Evolutionary conservation across 2,113 vertebrate genomes (phyloP), one percentile per base, ranked within the genome.

Genomic region (Albula glossodonta): DNA sequence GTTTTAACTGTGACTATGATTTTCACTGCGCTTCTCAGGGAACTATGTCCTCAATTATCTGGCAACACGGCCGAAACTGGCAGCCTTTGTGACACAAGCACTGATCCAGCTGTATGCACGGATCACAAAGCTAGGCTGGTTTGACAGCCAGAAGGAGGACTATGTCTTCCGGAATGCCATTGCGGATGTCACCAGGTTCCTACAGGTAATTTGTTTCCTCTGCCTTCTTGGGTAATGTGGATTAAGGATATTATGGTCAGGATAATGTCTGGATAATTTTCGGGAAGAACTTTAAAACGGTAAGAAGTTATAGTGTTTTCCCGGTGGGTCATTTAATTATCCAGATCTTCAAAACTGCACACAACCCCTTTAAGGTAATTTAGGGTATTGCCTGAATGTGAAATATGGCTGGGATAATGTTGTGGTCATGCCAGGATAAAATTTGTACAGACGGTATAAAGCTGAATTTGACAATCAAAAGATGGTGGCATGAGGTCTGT

Each of bases 121-220:
- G 66, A 99, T 99, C 94, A 99, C 98, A 90, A 99, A 99, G 78
- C 95, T 99, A 93, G 98, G 98, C 93, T 99, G 98, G 98, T 99
- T 99, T 91, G 98, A 99, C 96, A 98, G 97, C 91, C 98, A 99
- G 95, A 99, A 99, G 92, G 98, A 99, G 15, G 98, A 99, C 91
- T 99, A 97, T 74, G 97, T 99, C 90, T 99, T 99, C 96, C 96
- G 98, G 90, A 99, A 99, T 80, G 98, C 97, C 92, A 99, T 99
- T 91, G 97, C 96, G 0, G 98, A 99, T 0, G 98, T 99, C 87
- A 99, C 97, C 0, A 92, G 98, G 57, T 99, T 99, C 92, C 96
- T 99, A 79, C 98, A 99, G 97, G 97, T 99, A 90, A 78, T n/a
- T n/a, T n/a, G 2, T 11, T 31, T 7, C n/a, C n/a, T n/a, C n/a